Base-by-base conservation (phyloP, 2,113 vertebrate genomes). In the Silurus glanis region DNA sequence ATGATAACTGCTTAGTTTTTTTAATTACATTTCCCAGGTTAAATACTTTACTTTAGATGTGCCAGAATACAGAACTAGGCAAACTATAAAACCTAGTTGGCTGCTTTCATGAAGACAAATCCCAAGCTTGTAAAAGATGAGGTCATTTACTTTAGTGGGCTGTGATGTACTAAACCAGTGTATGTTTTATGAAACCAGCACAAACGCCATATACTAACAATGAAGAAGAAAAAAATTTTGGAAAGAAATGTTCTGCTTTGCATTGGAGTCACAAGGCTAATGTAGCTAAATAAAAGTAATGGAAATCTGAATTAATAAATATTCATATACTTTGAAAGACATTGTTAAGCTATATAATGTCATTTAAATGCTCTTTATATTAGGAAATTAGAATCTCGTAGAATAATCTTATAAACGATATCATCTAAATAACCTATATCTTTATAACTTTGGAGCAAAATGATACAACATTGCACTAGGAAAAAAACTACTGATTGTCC, bases 11-110 rank as follows among this genome's bases (percentile, higher is more conserved):
- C 19, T 53, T 75, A 82, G n/a, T 67, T 66, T 19, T 2, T 62
- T 55, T 47, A 45, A 85, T 51, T 80, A 69, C 55, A 79, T 85
- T 19, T 67, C 13, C 76, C 21, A 19, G 72, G 25, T 80, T 69
- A 69, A 69, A 58, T 61, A 49, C 14, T 23, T 67, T 67, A 79
- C 17, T 59, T 53, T 45, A 47, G 75, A 47, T 16, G 6, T 69
- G 12, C 51, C 55, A 58, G 56, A 51, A n/a, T 19, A 74, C 45
- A 56, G 17, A 45, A 66, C 14, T 37, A 9, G 47, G 47, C 49
- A 55, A 51, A 76, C 17, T 5, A 78, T 78, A 16, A 78, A 55
- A 25, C 19, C 16, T 58, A 79, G 16, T 37, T 59, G 7, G 67
- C 56, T 82, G 69, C n/a, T 58, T 82, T 75, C n/a, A 51, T 47